Evolutionary conservation across 2,888 invertebrate species (phyloP), one percentile per base, ranked within the genome.

Genomic region (Allophyes oxyacanthae): DNA sequence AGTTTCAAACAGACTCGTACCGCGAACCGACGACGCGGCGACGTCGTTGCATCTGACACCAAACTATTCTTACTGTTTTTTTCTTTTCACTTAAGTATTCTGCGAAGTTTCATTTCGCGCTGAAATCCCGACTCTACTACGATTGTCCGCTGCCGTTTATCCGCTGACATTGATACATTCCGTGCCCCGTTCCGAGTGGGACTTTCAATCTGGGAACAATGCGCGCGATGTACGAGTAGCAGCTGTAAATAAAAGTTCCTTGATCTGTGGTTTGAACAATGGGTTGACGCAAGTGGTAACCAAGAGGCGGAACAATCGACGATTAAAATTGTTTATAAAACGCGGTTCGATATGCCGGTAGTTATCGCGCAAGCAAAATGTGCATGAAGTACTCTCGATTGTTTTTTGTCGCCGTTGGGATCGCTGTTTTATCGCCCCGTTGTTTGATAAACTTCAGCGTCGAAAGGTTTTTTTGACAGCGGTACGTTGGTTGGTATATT

Each of bases 321-420:
- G 86, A 89, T 89, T 89, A 89, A 89, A 88, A 85, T 82, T 91
- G 92, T 91, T 92, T 91, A 89, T 89, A 85, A 89, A 89, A 85
- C 82, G 83, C 75, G 72, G 75, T 77, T 80, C 85, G 87, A 88
- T 89, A 86, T 79, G 82, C 75, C 66, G 65, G 80, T 73, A 78
- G 84, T 85, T 86, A 88, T 86, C 87, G 85, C 68, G 54, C 62
- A 59, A 65, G 63, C 60, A 62, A 60, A 75, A 73, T 67, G 65
- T 75, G 72, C 57, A 64, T 64, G 60, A 60, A 59, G 63, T 58
- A 57, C 66, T 58, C 46, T 49, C 68, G 52, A 73, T 79, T 76
- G 75, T 74, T 78, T 78, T 72, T 57, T 55, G 70, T 71, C 52
- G 63, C 64, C 64, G 50, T 75, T 64, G 64, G 63, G 58, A 75